Conservation (phyloP, 1,140 invertebrate species). For the Pseudachorutes palmiensis region DNA sequence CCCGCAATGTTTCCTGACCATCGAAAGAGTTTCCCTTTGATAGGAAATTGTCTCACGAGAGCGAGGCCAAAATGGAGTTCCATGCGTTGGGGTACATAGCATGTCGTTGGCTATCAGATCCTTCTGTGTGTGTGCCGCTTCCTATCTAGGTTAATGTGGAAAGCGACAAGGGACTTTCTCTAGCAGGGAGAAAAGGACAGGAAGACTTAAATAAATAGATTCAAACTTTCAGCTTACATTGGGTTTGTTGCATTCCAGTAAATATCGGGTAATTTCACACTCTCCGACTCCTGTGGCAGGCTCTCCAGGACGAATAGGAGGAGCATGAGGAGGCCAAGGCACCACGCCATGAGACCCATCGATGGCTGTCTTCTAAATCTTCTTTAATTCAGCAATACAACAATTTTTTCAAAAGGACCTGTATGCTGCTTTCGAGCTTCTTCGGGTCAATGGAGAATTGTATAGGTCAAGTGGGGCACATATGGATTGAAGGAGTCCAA, state of each 20-base stretch:
- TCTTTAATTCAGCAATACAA: too few relatives aligned
- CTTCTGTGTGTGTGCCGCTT: too few relatives aligned
- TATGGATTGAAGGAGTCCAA: too few relatives aligned
- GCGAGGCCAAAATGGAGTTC: neutral
- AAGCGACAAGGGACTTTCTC: neutral
- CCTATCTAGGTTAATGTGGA: neutral
- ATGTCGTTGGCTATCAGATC: too few relatives aligned
- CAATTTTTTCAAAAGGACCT: too few relatives aligned
- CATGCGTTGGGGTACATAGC: neutral
- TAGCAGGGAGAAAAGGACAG: neutral
- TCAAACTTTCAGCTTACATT: slow-evolving; percentile 46
- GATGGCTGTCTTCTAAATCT: slow-evolving; percentile 16
- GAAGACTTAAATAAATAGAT: neutral
- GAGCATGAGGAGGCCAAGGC: slow-evolving; percentile 49
- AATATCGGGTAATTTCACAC: slow-evolving; percentile 50
- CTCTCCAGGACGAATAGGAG: slow-evolving; percentile 49
- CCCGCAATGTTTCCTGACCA: neutral
- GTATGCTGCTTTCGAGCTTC: too few relatives aligned
- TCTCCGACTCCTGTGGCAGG: slow-evolving; percentile 48
- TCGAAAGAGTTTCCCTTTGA: neutral
- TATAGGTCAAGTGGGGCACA: too few relatives aligned
- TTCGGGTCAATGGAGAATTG: too few relatives aligned
- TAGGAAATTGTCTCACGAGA: neutral
- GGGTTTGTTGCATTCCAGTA: slow-evolving; percentile 55
- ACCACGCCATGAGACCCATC: slow-evolving; percentile 42